phyloP scores from a whole-genome alignment of 2,113 vertebrate species.

The Cardinalis cardinalis region DNA sequence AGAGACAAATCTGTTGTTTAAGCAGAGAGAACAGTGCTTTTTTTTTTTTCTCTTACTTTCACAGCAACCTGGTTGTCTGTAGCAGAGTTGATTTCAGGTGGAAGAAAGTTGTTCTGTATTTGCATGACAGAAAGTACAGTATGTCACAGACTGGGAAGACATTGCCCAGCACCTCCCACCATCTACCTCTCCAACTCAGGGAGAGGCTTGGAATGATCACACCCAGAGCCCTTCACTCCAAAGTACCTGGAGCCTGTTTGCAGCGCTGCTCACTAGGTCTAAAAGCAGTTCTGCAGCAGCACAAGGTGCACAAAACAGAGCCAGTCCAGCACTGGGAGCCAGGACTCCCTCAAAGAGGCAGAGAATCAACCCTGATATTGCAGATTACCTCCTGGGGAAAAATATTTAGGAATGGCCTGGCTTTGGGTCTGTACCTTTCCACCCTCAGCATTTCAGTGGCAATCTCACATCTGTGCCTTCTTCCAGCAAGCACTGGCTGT shows the following conservation, averaged over 20 bases:
- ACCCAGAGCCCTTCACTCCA: background rate
- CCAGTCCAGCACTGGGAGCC: background rate
- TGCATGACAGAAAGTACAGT: background rate
- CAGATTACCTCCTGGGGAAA: background rate
- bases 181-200: background rate
- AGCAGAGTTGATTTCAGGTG: background rate
- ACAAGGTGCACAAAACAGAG: background rate
- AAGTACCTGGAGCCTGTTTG: background rate
- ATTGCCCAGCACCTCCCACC: accelerated
- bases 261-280: background rate
- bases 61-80: background rate
- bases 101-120: background rate
- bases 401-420: background rate
- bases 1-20: slow-evolving; percentile 27
- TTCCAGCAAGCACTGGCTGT: background rate
- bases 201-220: background rate
- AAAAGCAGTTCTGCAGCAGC: background rate
- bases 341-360: background rate
- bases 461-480: background rate
- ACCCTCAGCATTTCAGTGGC: background rate
- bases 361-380: background rate
- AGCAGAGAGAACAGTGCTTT: background rate
- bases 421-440: background rate
- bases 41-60: background rate
- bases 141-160: background rate